Evolutionary conservation across 2,113 vertebrate genomes (phyloP), one percentile per base, ranked within the genome.

Genomic region (Ranitomeya imitator): DNA sequence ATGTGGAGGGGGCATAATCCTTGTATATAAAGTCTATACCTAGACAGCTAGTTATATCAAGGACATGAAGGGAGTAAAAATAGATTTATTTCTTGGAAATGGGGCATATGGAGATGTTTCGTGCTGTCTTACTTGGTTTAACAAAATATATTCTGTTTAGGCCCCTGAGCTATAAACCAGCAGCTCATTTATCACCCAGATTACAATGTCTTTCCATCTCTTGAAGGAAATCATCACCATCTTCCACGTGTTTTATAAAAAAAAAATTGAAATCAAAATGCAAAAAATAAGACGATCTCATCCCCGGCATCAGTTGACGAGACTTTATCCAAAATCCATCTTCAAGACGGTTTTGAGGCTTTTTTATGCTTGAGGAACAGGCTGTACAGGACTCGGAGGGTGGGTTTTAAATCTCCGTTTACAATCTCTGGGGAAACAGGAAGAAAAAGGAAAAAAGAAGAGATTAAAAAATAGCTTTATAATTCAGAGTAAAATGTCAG

Each of bases 281-380:
- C 1, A 80, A 23, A 16, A 81, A 1, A 63, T 8, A 83, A n/a
- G 23, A 54, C 19, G 19, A 54, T 69, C n/a, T 63, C 61, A n/a
- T 81, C 23, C 15, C 18, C 26, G 79, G 26, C 59, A 4, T 45
- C 60, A 23, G 60, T 19, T 67, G 23, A 82, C 8, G 59, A n/a
- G 19, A 23, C 14, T 83, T 45, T 3, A 19, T 67, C 19, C 61
- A 21, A 69, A 31, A 67, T 67, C 51, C 23, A 21, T 73, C 54
- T 79, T 87, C 16, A 57, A 4, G 85, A n/a, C 65, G 23, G n/a
- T 77, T 65, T 83, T 45, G 76, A 86, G 61, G 93, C 94, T 86
- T 85, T 73, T 91, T 95, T 95, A 92, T 99, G 94, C 90, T 93
- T 98, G 91, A 90, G 93, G 86, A 97, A 98, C 65, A 99, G 92